Evolutionary conservation across 1,140 invertebrate species (phyloP).

Genomic region (Drosophila gunungcola): DNA sequence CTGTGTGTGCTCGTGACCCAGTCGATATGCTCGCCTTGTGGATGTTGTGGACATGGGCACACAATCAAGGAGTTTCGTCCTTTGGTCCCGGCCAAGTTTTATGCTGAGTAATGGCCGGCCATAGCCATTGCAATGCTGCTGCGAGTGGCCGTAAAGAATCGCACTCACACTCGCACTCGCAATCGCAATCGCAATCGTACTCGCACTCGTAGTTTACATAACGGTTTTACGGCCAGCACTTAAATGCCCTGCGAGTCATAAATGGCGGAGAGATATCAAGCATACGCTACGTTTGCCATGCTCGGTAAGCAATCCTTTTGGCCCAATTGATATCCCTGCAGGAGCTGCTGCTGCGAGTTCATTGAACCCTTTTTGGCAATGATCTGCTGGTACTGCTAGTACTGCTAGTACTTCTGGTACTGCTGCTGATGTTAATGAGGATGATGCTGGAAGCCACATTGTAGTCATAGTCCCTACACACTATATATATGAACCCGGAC

Average conservation of each 20-base stretch:
- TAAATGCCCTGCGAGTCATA: constrained; percentile 51
- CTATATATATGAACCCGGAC: constrained; percentile 14
- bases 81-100: constrained; percentile 34
- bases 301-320: constrained; percentile 28
- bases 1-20: constrained; percentile 24
- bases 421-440: constrained; percentile 41
- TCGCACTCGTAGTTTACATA: constrained; percentile 53
- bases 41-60: constrained; percentile 20
- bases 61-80: constrained; percentile 41
- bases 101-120: constrained; percentile 56
- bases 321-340: constrained; percentile 47
- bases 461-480: background rate
- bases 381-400: background rate
- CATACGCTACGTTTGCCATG: constrained; percentile 31
- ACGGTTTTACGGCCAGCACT: constrained; percentile 57
- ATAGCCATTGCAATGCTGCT: constrained; percentile 36
- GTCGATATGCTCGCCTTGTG: constrained; percentile 10
- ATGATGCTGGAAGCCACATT: constrained; percentile 30
- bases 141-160: constrained; percentile 54
- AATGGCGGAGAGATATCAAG: constrained; percentile 39
- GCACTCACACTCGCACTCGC: background rate
- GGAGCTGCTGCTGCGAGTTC: constrained; percentile 7
- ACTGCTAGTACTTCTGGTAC: background rate
- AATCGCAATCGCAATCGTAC: constrained; percentile 17
- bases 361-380: constrained; percentile 44